A percentile compares a stretch with the other conserved stretches of the same genome.
These are phyloP conservation scores for Lophius americanus DNA, from an alignment of 2,797 vertebrate genomes.

Conservation along the genomic window DNA sequence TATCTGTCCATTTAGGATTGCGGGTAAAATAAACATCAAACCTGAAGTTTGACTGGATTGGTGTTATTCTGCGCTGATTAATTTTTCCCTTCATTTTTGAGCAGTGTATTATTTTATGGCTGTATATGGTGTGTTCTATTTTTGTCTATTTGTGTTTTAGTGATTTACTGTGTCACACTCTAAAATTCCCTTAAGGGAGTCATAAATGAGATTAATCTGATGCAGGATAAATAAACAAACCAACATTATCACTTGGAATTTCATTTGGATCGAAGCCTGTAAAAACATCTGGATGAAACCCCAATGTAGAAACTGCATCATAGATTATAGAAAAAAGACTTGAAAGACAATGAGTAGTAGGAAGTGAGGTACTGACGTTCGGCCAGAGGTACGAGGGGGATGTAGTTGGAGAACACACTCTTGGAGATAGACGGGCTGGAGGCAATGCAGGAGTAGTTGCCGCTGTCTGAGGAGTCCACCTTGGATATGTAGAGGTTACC, in stretches of 20 bases:
- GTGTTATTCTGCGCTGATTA: too few species aligned
- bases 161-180: too few species aligned
- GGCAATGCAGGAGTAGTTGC: conserved; percentile 97
- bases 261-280: conserved; percentile 2
- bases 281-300: not conserved
- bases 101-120: too few species aligned
- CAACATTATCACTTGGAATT: not conserved
- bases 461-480: conserved; percentile 90
- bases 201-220: not conserved
- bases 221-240: conserved; percentile 2
- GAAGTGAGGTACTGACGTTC: conserved; percentile 85
- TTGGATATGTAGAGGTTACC: conserved; percentile 98
- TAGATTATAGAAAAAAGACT: conserved; percentile 1
- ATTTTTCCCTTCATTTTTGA: too few species aligned
- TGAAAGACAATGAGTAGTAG: not conserved
- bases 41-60: too few species aligned
- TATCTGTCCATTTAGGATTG: too few species aligned
- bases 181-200: too few species aligned
- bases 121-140: too few species aligned
- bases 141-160: too few species aligned
- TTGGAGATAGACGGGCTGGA: conserved; percentile 95
- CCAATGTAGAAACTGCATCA: not conserved
- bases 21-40: too few species aligned
- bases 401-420: conserved; percentile 99
- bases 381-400: conserved; percentile 89